Percentiles rank a stretch among this genome's conserved stretches.
Evolutionary conservation across 2,888 invertebrate species (phyloP).

Genomic region (Philonicus albiceps): DNA sequence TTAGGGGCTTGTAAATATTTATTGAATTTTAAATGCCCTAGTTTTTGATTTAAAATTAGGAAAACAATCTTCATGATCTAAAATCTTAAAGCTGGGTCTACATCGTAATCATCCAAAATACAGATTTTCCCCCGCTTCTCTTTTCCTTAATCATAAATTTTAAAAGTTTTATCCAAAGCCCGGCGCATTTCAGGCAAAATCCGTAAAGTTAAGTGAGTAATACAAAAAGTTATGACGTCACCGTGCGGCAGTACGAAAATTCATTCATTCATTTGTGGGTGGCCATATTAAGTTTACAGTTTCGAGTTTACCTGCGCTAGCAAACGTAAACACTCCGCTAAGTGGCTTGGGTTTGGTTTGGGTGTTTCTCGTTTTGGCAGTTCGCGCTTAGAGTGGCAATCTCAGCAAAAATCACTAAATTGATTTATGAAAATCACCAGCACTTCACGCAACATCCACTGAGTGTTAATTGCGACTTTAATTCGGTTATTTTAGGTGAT

Average conservation of each 20-base stretch:
- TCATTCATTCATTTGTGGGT: background rate
- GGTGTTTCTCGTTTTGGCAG: background rate
- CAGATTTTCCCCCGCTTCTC: background rate
- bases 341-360: background rate
- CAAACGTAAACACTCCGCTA: background rate
- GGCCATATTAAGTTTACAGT: background rate
- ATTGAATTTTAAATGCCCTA: background rate
- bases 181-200: background rate
- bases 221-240: background rate
- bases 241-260: background rate
- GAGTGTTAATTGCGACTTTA: background rate
- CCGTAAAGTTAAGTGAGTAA: background rate
- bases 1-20: background rate
- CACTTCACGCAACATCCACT: background rate
- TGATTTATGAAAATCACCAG: background rate
- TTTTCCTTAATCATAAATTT: background rate
- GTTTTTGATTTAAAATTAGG: background rate
- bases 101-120: background rate
- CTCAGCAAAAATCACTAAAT: background rate
- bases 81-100: background rate
- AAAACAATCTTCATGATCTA: background rate
- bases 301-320: background rate
- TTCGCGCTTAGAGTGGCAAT: background rate
- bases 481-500: background rate
- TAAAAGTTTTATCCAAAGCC: background rate